These are phyloP conservation scores for Mormyrus proboscirostris DNA, from an alignment of 2,797 vertebrate species.

Conservation along the genomic window DNA sequence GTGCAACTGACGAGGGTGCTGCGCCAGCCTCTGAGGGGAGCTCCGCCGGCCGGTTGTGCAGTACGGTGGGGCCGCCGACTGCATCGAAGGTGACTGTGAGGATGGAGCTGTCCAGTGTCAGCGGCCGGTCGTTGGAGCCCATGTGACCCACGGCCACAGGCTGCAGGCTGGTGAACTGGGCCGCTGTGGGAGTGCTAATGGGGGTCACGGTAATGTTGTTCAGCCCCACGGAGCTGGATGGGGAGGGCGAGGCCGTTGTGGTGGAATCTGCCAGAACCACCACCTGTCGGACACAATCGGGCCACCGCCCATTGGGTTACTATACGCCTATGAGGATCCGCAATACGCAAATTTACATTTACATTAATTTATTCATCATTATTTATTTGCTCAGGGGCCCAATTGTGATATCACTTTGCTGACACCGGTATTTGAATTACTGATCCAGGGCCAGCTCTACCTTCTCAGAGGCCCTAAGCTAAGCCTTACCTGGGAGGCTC, in stretches of 20 bases:
- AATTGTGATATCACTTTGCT: neutral
- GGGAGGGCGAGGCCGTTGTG: conserved; percentile 62
- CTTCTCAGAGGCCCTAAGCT: neutral
- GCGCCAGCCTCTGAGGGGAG: conserved; percentile 66
- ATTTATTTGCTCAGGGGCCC: neutral
- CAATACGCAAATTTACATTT: neutral
- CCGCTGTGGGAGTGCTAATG: conserved; percentile 69
- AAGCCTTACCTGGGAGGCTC: neutral
- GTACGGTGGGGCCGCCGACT: conserved; percentile 81
- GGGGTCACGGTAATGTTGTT: conserved; percentile 89
- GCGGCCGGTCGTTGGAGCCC: conserved; percentile 70
- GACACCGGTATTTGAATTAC: neutral
- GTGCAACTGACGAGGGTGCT: conserved; percentile 76
- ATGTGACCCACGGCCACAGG: conserved; percentile 85
- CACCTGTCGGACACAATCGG: conserved; percentile 62
- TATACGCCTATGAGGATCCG: neutral
- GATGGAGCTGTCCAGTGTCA: conserved; percentile 92
- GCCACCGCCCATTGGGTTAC: neutral
- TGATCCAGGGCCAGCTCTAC: neutral
- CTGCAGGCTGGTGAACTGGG: conserved; percentile 90
- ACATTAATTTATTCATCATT: neutral
- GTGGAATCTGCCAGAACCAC: conserved; percentile 84
- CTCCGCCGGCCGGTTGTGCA: conserved; percentile 81
- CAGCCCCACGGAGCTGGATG: conserved; percentile 78
- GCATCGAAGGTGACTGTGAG: conserved; percentile 93